Conservation (phyloP, 2,797 vertebrate species). For the Coranthus polyacanthus region DNA sequence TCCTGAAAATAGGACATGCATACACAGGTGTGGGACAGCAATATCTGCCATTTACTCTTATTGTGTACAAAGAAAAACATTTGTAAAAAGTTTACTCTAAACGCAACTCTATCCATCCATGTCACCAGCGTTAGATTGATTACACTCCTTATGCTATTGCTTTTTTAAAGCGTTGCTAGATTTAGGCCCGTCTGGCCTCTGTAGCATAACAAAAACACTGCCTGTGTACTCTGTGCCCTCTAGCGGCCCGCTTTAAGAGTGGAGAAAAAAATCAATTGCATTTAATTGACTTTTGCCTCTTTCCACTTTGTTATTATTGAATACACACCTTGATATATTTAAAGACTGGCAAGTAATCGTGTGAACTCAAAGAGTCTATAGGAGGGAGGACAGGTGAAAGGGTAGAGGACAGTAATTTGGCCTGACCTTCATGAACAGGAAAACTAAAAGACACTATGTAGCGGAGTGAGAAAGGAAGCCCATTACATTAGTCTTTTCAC, state of each 20-base stretch:
- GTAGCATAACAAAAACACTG: background rate
- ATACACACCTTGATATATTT: background rate
- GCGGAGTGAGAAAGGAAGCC: background rate
- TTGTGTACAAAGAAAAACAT: background rate
- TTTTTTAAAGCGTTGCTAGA: background rate
- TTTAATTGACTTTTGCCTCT: too few relatives aligned
- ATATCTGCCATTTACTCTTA: background rate
- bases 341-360: background rate
- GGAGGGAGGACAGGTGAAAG: background rate
- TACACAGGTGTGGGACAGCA: background rate
- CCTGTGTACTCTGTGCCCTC: conserved; percentile 8
- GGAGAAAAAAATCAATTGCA: background rate
- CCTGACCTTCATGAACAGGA: background rate
- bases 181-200: background rate
- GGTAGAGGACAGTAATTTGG: background rate
- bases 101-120: background rate
- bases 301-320: background rate
- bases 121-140: too few relatives aligned
- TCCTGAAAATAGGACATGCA: background rate
- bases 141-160: background rate
- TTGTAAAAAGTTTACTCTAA: background rate
- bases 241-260: background rate
- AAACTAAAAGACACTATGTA: background rate
- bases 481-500: conserved; percentile 8
- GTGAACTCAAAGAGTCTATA: background rate